These are phyloP conservation scores for Liopterus haemorrhoidalis DNA, from an alignment of 2,888 invertebrate species.

Conservation along the genomic window DNA sequence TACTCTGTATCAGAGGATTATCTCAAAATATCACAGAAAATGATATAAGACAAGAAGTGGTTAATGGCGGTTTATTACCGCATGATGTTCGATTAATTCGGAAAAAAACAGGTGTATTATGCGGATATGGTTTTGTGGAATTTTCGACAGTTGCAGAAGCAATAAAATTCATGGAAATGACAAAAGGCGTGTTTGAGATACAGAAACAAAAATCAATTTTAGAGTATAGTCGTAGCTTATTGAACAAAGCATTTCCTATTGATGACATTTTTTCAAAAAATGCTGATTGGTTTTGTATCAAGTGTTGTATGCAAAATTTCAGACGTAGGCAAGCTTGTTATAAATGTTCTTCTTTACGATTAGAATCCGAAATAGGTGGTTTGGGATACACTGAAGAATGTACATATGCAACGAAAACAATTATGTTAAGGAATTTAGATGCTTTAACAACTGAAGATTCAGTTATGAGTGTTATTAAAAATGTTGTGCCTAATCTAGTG, in stretches of 20 bases:
- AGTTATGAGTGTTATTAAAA: slow-evolving; percentile 75
- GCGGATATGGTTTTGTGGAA: too few relatives aligned
- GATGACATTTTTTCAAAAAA: not conserved
- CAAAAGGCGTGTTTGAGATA: slow-evolving; percentile 1
- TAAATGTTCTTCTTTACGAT: slow-evolving; percentile 82
- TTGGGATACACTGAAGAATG: slow-evolving; percentile 82
- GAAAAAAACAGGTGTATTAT: too few relatives aligned
- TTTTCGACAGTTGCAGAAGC: too few relatives aligned
- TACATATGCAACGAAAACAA: slow-evolving; percentile 74
- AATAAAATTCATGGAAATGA: not conserved
- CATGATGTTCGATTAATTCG: too few relatives aligned
- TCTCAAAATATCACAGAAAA: too few relatives aligned
- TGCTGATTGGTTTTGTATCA: slow-evolving; percentile 17
- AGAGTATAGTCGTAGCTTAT: too few relatives aligned
- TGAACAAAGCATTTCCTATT: slow-evolving; percentile 10
- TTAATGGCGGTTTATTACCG: too few relatives aligned
- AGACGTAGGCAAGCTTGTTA: slow-evolving; percentile 90
- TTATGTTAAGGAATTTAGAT: slow-evolving; percentile 86
- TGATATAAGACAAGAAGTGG: too few relatives aligned
- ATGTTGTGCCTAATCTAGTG: slow-evolving; percentile 60
- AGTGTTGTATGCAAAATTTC: slow-evolving; percentile 96
- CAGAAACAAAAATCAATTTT: too few relatives aligned
- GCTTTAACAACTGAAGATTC: slow-evolving; percentile 89
- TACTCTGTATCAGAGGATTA: too few relatives aligned
- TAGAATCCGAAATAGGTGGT: slow-evolving; percentile 77